These are phyloP conservation scores for Hermetia illucens DNA, from an alignment of 1,140 invertebrate species.

Conservation along the genomic window DNA sequence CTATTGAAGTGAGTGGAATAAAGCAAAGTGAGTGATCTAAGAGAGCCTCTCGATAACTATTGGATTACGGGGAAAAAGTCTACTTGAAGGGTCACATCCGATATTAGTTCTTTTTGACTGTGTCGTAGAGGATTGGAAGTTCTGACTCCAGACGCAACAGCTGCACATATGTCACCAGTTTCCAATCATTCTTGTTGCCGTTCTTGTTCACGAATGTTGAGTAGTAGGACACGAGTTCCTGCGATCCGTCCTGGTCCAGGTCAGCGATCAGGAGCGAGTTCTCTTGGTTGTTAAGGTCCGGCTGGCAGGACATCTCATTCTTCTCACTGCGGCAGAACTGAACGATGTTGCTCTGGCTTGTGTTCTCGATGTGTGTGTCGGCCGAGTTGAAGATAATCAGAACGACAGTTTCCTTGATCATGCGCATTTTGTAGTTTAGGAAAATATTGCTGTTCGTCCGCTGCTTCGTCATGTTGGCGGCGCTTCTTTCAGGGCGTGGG, in stretches of 20 bases:
- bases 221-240: slow-evolving; percentile 59
- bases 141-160: slow-evolving; percentile 51
- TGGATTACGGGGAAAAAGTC: no score
- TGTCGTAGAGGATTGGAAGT: slow-evolving; percentile 45
- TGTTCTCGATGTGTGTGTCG: slow-evolving; percentile 54
- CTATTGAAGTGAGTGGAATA: no score
- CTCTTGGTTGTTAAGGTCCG: slow-evolving; percentile 51
- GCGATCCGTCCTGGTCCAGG: slow-evolving; percentile 52
- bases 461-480: slow-evolving; percentile 13
- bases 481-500: slow-evolving; percentile 3
- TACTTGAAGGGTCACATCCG: no score
- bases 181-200: slow-evolving; percentile 32
- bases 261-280: slow-evolving; percentile 54
- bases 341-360: slow-evolving; percentile 53
- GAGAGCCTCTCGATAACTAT: no score
- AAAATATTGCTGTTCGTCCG: slow-evolving; percentile 2
- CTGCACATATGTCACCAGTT: slow-evolving; percentile 44
- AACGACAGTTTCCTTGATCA: slow-evolving; percentile 52
- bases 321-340: slow-evolving; percentile 47
- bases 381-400: slow-evolving; percentile 59
- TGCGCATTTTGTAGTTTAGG: slow-evolving; percentile 23
- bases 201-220: slow-evolving; percentile 41
- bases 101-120: slow-evolving; percentile 17
- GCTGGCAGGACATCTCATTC: slow-evolving; percentile 47
- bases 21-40: no score